Evolutionary conservation across 2,797 vertebrate species (phyloP).

Genomic region (Okamejei kenojei): DNA sequence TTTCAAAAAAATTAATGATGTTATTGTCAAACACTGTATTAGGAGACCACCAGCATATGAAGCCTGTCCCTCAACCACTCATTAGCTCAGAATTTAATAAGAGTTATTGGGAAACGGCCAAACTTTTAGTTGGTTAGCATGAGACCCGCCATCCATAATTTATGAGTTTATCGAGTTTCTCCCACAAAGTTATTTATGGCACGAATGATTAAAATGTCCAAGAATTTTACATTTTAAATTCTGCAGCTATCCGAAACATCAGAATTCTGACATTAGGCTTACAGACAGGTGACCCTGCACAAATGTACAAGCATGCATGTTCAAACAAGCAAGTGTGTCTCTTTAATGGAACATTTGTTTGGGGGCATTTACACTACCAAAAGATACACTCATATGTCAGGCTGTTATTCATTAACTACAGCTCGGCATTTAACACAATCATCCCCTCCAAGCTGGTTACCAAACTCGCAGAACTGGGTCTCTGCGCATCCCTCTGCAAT

Average conservation of each 20-base stretch:
- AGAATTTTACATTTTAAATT: background rate
- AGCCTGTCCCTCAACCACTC: slow-evolving; percentile 27
- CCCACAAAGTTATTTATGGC: background rate
- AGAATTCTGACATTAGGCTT: background rate
- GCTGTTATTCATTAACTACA: too few relatives aligned
- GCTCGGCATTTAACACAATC: too few relatives aligned
- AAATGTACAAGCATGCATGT: background rate
- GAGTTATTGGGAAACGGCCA: slow-evolving; percentile 30
- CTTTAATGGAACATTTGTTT: background rate
- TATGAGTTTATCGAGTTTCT: background rate
- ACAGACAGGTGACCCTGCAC: background rate
- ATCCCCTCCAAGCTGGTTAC: too few relatives aligned
- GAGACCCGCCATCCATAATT: background rate
- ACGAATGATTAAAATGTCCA: background rate
- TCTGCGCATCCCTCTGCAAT: too few relatives aligned
- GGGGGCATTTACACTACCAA: background rate
- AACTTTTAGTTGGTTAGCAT: background rate
- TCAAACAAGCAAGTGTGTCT: background rate
- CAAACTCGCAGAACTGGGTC: too few relatives aligned
- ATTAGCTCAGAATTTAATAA: slow-evolving; percentile 18
- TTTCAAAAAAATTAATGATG: slow-evolving; percentile 33
- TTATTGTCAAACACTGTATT: slow-evolving; percentile 23
- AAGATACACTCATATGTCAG: background rate
- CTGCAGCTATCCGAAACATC: background rate
- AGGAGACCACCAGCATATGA: background rate